Base-by-base conservation (phyloP, 2,888 invertebrate species). In the Lochmaea capreae region DNA sequence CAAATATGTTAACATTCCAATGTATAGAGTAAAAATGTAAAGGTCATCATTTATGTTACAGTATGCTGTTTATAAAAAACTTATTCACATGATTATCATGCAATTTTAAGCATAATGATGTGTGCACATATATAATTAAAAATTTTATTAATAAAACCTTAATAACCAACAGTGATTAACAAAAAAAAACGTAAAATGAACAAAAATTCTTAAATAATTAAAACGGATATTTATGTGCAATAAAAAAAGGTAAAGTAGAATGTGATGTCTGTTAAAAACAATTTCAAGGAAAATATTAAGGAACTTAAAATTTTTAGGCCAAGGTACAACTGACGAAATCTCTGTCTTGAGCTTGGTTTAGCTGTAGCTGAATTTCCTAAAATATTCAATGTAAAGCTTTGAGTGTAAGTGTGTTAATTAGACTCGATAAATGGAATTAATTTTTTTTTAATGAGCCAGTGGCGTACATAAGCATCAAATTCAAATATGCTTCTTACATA, bases 151-250 rank as follows among this genome's bases (percentile, higher is more conserved):
- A 16, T 12, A 63, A 63, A 43, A 42, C 16, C n/a, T 63, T 43
- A 43, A 16, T 42, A 61, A 39, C 39, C 16, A 11, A 63, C 22
- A 18, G 43, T 63, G 10, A 54, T 54, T 54, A 42, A n/a, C 2
- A 46, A 46, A 63, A 39, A 63, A 63, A 63, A 63, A 1, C 43
- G 16, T 42, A 11, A 63, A 63, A 39, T 62, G 42, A 62, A 54
- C 54, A 62, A 62, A 62, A 62, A 16, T 61, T 61, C 33, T n/a
- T 12, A 54, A 54, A 54, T 54, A 54, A 54, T 61, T 61, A 39
- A 61, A n/a, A 61, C 39, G 26, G 14, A 63, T 16, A 63, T 63
- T 63, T 63, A 63, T 43, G 16, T 63, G 43, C 11, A 43, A 63
- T 63, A 63, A 42, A 63, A 43, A 12, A 62, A 62, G 8, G 3